These are phyloP conservation scores for Astreopora myriophthalma DNA, from an alignment of 64 coral and sea anemone genomes.

Conservation along the genomic window DNA sequence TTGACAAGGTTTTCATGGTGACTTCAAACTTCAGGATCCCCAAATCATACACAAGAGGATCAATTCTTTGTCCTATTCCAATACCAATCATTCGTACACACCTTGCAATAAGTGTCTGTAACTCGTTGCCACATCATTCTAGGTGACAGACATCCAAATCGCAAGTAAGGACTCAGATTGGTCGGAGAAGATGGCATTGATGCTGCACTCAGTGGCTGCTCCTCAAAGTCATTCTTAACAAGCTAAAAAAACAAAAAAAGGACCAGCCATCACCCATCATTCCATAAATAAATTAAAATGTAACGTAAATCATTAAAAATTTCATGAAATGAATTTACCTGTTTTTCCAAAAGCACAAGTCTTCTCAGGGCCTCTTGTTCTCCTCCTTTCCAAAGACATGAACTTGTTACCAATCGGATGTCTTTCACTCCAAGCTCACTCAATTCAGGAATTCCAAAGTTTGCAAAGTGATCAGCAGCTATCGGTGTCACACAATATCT, in stretches of 20 bases:
- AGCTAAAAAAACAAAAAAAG: slow-evolving; percentile 6
- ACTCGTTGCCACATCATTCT: slow-evolving; percentile 30
- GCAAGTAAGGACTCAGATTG: slow-evolving; percentile 60
- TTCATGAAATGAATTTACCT: too few species aligned
- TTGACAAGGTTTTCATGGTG: too few species aligned
- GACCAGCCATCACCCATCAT: not conserved
- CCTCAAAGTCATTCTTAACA: slow-evolving; percentile 35
- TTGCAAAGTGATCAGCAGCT: not conserved
- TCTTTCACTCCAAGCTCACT: slow-evolving; percentile 67
- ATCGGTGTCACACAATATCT: slow-evolving; percentile 7
- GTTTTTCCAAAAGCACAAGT: slow-evolving; percentile 4
- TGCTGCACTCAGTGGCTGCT: not conserved
- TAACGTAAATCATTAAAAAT: too few species aligned
- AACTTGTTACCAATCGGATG: not conserved
- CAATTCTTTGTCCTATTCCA: too few species aligned
- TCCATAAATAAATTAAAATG: not conserved
- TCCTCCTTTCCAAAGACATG: slow-evolving; percentile 47
- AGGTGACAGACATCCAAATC: slow-evolving; percentile 67
- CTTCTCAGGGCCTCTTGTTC: slow-evolving; percentile 44
- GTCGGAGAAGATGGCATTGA: slow-evolving; percentile 3
- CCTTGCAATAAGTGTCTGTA: slow-evolving; percentile 23
- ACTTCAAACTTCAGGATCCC: too few species aligned
- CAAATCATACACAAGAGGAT: too few species aligned
- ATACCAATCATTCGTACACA: not conserved
- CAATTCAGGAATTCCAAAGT: slow-evolving; percentile 39